A percentile compares a stretch with the other conserved stretches of the same genome.
These are phyloP conservation scores for Dynastes grantii DNA, from an alignment of 2,888 invertebrate species.

Conservation along the genomic window DNA sequence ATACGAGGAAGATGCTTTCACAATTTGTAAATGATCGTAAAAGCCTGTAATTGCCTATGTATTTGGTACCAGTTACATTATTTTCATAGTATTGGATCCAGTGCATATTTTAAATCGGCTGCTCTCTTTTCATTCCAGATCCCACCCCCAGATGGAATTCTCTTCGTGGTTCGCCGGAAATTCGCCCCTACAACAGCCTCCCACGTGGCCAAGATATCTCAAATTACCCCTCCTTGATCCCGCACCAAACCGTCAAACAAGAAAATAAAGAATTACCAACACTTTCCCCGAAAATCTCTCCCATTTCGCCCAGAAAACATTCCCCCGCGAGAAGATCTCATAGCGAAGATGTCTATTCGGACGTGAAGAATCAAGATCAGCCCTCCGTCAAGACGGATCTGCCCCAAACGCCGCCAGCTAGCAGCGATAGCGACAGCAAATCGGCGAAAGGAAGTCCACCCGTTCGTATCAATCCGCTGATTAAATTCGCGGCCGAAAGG, in stretches of 20 bases:
- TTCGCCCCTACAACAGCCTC: constrained; percentile 76
- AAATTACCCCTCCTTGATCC: constrained; percentile 66
- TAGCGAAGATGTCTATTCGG: constrained; percentile 66
- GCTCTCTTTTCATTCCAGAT: constrained; percentile 65
- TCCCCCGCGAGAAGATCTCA: constrained; percentile 64
- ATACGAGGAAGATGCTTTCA: too few relatives aligned
- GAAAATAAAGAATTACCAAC: constrained; percentile 13
- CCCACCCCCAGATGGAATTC: constrained; percentile 74
- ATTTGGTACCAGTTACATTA: too few relatives aligned
- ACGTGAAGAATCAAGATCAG: constrained; percentile 22
- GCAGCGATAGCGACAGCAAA: constrained; percentile 46
- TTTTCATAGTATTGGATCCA: too few relatives aligned
- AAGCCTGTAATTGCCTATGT: too few relatives aligned
- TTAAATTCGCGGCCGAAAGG: constrained; percentile 62
- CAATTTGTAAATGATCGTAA: too few relatives aligned
- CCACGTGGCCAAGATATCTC: constrained; percentile 73
- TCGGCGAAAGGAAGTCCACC: constrained; percentile 53
- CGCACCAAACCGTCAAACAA: constrained; percentile 59
- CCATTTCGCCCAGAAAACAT: constrained; percentile 51
- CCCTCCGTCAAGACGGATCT: constrained; percentile 31
- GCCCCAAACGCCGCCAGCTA: constrained; percentile 17
- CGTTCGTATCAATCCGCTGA: constrained; percentile 65
- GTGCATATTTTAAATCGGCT: background rate
- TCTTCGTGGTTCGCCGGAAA: constrained; percentile 73
- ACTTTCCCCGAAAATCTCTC: constrained; percentile 37